Conservation (phyloP, 1,140 invertebrate genomes). For the Pogonognathellus flavescens region DNA sequence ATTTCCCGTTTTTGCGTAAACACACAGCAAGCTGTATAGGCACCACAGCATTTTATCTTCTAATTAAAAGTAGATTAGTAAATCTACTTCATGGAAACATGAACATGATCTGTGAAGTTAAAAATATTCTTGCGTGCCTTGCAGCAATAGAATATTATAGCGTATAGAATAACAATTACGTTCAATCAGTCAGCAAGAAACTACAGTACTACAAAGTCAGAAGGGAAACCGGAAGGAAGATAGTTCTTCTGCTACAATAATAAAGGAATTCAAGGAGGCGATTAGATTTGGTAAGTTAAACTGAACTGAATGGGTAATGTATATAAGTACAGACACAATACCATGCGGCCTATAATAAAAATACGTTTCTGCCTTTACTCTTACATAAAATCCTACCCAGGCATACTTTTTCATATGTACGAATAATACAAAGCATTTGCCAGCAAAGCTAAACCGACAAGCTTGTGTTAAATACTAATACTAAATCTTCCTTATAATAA, state of each 20-base stretch:
- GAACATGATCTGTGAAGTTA: neutral
- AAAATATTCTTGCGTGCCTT: neutral
- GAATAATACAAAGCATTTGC: too few species aligned
- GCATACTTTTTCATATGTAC: too few species aligned
- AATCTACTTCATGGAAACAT: neutral
- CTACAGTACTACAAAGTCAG: neutral
- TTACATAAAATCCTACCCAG: too few species aligned
- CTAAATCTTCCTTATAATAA: too few species aligned
- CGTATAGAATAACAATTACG: neutral
- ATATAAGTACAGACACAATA: neutral
- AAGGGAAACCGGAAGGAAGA: slow-evolving; percentile 36
- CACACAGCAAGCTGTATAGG: neutral
- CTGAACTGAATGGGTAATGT: slow-evolving; percentile 21
- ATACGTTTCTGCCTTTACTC: slow-evolving; percentile 12
- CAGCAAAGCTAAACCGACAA: too few species aligned
- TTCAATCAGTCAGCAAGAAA: slow-evolving; percentile 44
- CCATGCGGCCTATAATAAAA: slow-evolving; percentile 31
- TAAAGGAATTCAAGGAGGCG: slow-evolving; percentile 24
- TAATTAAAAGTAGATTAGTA: neutral
- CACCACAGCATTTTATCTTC: neutral
- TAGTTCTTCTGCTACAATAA: slow-evolving; percentile 26
- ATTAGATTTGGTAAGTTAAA: slow-evolving; percentile 42
- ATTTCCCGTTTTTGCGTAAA: slow-evolving; percentile 14
- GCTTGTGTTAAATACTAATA: too few species aligned
- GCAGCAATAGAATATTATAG: neutral